Evolutionary conservation across 2,888 invertebrate species (phyloP), one percentile per base, ranked within the genome.

Genomic region (Hyposoter didymator): DNA sequence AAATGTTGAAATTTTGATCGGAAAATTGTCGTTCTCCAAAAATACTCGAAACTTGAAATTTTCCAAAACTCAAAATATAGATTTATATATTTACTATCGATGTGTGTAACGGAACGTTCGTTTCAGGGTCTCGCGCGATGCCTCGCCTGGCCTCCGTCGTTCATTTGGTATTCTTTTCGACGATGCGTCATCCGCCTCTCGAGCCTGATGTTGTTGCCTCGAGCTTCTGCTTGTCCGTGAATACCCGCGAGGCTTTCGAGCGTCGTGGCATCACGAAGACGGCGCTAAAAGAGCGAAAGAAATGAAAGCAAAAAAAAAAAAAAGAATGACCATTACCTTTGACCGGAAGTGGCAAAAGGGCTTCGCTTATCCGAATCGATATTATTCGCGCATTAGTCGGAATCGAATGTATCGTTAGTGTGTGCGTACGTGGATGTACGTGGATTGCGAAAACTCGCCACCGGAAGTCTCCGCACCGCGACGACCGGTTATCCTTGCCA

Each of bases 151-250:
- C n/a, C n/a, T n/a, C n/a, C n/a, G n/a, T 80, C 87, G 87, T 90
- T 92, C 89, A 92, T 92, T 92, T 91, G 85, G 92, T 91, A 92
- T 92, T 92, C 92, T 90, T 91, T 92, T 91, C 90, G 88, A 87
- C 88, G 90, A 90, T 83, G 90, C 90, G 92, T 92, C 91, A 92
- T 92, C 91, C 90, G 90, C 90, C 85, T 88, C 82, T 88, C 82
- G 80, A 55, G 55, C 72, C 78, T 59, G n/a, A n/a, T n/a, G 67
- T 67, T 73, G 74, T 39, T 35, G 6, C 32, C 45, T 59, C 55
- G 80, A 83, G 73, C 72, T 66, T 66, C 52, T 52, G 64, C 64
- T 35, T 64, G 64, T 43, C 43, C 69, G 28, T 28, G 59, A 14
- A 59, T 59, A 14, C 2, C 28, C 6, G 22, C n/a, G n/a, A 28